Base-by-base conservation (phyloP, 2,113 vertebrate genomes). In the Conger conger region DNA sequence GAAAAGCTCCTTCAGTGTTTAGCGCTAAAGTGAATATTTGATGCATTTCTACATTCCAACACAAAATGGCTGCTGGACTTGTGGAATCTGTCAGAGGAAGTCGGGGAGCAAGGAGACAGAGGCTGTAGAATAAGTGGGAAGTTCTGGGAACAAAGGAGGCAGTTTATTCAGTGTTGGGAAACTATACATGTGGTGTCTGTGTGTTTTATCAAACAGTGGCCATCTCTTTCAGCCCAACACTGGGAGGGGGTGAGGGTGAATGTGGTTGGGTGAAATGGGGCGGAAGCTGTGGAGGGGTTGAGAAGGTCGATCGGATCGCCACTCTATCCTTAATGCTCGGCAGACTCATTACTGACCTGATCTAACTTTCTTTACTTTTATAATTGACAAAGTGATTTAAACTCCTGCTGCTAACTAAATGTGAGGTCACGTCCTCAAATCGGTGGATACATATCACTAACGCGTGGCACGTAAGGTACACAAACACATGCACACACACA, bases 171-270 rank as follows among this genome's bases (percentile, higher is more conserved):
- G 84, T 90, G 90, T 92, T 85, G 83, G 42, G 89, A 78, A 77
- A 88, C 89, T 85, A 86, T 87, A 85, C 88, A 84, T 88, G 92
- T 93, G 89, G 80, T 88, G 86, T 81, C 83, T 89, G 87, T 90
- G 68, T 86, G 88, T 91, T 91, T 91, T 91, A 90, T 86, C 84
- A 90, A 80, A 90, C 87, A 83, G 84, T 15, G 82, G 90, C 76
- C 85, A 87, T 86, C 89, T 40, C 89, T 88, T 87, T n/a, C 60
- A 68, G 20, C 60, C 60, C 6, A 23, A 68, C 27, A 33, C 86
- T 76, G 27, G 68, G 27, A n/a, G 68, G 6, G 40, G 40, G 77
- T 83, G 68, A 40, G 23, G 54, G 36, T 20, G 42, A 36, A 35
- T n/a, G 20, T 42, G 38, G 50, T 30, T 76, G 33, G 63, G 30